Conservation (phyloP, 2,797 vertebrate genomes). For the Rhinatrema bivittatum region DNA sequence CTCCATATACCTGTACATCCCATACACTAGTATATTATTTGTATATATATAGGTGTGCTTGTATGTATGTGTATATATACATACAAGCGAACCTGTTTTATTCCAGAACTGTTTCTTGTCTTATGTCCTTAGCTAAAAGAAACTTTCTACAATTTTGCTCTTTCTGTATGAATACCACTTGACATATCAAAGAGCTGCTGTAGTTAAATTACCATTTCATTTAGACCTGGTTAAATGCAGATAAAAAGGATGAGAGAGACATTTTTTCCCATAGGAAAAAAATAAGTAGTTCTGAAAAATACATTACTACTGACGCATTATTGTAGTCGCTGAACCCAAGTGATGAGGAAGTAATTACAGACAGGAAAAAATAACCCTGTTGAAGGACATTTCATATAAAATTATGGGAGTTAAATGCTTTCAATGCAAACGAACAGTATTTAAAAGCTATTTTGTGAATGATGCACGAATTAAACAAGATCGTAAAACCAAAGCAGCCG, state of each 20-base stretch:
- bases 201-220: constrained; percentile 15
- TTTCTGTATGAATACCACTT: constrained; percentile 15
- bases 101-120: no score
- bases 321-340: constrained; percentile 12
- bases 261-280: constrained; percentile 15
- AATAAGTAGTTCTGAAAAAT: constrained; percentile 14
- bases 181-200: constrained; percentile 12
- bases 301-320: constrained; percentile 1
- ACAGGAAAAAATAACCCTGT: constrained; percentile 27
- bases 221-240: constrained; percentile 16
- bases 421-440: constrained; percentile 10
- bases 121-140: constrained; percentile 5
- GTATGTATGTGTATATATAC: no score
- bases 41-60: no score
- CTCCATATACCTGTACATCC: no score
- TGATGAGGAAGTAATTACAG: constrained; percentile 41
- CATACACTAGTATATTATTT: no score
- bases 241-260: constrained; percentile 15
- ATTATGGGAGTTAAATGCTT: constrained; percentile 22
- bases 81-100: no score
- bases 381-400: constrained; percentile 10
- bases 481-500: constrained; percentile 4
- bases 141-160: constrained; percentile 14
- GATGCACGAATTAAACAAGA: no score
- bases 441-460: constrained; percentile 7